A percentile compares a stretch with the other conserved stretches of the same genome.
phyloP scores from a whole-genome alignment of 2,113 vertebrate species.

The Caracal caracal region DNA sequence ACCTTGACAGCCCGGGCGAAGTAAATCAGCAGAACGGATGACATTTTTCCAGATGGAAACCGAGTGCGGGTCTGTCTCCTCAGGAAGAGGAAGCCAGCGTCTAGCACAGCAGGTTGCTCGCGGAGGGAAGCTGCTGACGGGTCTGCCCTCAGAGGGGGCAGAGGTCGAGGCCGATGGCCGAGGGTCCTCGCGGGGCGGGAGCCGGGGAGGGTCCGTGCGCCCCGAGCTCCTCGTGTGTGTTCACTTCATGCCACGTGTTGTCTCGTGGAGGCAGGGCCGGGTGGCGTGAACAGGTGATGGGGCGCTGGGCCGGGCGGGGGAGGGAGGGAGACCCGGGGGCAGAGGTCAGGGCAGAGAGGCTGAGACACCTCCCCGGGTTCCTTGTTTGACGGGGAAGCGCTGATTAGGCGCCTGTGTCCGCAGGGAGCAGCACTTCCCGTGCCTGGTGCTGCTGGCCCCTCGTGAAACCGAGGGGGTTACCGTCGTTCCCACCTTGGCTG shows the following conservation, averaged over 20 bases:
- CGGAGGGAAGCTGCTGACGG: not conserved
- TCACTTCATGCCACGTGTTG: not conserved
- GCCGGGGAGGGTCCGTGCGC: not conserved
- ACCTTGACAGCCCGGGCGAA: not conserved
- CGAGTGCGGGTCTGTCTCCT: not conserved
- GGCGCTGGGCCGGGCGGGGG: accelerated
- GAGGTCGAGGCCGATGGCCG: not conserved
- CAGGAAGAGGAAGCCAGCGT: not conserved
- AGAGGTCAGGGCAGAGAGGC: accelerated
- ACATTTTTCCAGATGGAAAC: constrained; percentile 14
- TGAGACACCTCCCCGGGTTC: accelerated
- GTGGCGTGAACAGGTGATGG: not conserved
- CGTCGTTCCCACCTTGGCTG: accelerated
- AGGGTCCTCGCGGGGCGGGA: not conserved
- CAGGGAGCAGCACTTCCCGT: too few species aligned
- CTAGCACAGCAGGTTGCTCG: not conserved
- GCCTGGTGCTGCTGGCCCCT: not conserved
- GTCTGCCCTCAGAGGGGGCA: not conserved
- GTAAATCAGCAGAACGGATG: constrained; percentile 44
- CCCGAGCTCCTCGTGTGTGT: too few species aligned
- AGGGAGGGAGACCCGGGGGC: not conserved
- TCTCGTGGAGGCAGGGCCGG: not conserved
- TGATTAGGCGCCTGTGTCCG: too few species aligned
- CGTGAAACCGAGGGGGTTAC: accelerated
- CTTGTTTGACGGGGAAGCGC: not conserved